phyloP scores from a whole-genome alignment of 2,797 vertebrate species.

The Pagetopsis macropterus region DNA sequence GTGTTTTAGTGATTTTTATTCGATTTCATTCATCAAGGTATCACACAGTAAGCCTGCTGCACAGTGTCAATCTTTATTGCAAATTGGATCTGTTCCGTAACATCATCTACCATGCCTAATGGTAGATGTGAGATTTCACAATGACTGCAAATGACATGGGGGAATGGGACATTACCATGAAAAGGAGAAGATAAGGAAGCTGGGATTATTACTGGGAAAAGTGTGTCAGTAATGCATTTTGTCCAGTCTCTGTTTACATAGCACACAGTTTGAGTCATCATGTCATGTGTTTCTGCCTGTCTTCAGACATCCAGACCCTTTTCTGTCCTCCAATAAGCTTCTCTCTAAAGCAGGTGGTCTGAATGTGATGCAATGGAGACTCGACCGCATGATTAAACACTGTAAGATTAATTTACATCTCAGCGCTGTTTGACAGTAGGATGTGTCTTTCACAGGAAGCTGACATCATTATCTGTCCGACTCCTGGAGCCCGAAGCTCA shows the following conservation, averaged over 20 bases:
- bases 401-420: conserved; percentile 55
- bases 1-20: conserved; percentile 16
- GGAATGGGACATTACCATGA: conserved; percentile 48
- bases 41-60: conserved; percentile 19
- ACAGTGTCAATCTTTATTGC: conserved; percentile 48
- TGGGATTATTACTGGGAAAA: conserved; percentile 23
- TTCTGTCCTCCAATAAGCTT: conserved; percentile 15
- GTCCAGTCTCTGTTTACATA: conserved; percentile 17
- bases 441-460: conserved; percentile 41
- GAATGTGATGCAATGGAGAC: conserved; percentile 52
- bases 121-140: conserved; percentile 50
- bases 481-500: conserved; percentile 14
- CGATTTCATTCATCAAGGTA: conserved; percentile 27
- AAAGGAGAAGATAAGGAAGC: conserved; percentile 36
- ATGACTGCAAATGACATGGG: conserved; percentile 37
- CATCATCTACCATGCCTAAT: conserved; percentile 34
- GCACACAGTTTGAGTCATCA: conserved; percentile 19
- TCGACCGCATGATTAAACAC: conserved; percentile 48
- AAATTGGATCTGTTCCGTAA: conserved; percentile 60
- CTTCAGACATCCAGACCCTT: conserved; percentile 17
- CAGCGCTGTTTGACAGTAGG: conserved; percentile 32
- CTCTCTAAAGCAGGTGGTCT: conserved; percentile 47
- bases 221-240: conserved; percentile 28
- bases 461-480: conserved; percentile 43
- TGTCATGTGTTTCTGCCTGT: conserved; percentile 18